Evolutionary conservation across 2,797 vertebrate species (phyloP).

Genomic region (Hipposideros larvatus): DNA sequence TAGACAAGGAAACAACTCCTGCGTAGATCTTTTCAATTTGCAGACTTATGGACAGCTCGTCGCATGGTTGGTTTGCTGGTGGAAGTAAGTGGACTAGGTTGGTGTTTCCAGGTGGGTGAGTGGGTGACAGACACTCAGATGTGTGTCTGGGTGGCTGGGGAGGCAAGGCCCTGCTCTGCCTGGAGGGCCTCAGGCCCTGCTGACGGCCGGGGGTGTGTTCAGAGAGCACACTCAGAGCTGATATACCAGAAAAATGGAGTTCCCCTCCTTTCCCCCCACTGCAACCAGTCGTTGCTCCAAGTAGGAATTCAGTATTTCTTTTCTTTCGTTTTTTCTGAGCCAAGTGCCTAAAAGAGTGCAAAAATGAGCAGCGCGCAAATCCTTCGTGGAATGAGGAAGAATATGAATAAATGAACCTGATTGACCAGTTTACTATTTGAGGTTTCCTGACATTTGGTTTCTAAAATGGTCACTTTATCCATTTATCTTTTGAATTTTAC

Average conservation of each 20-base stretch:
- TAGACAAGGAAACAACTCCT: neutral
- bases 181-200: neutral
- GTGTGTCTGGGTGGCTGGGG: neutral
- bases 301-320: neutral
- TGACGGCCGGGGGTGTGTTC: neutral
- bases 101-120: neutral
- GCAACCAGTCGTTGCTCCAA: neutral
- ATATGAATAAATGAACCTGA: neutral
- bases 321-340: neutral
- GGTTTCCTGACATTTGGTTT: neutral
- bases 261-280: neutral
- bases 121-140: neutral
- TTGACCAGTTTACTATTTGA: neutral
- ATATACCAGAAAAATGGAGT: neutral
- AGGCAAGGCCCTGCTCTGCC: neutral
- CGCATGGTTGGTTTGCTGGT: no score
- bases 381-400: conserved; percentile 20
- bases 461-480: neutral
- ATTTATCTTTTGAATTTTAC: conserved; percentile 11
- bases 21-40: neutral
- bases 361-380: neutral
- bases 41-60: neutral
- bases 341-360: neutral
- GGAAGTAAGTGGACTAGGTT: neutral
- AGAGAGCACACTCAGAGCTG: neutral